Base-by-base conservation (phyloP, 2,797 vertebrate species). In the Diplodus puntazzo region DNA sequence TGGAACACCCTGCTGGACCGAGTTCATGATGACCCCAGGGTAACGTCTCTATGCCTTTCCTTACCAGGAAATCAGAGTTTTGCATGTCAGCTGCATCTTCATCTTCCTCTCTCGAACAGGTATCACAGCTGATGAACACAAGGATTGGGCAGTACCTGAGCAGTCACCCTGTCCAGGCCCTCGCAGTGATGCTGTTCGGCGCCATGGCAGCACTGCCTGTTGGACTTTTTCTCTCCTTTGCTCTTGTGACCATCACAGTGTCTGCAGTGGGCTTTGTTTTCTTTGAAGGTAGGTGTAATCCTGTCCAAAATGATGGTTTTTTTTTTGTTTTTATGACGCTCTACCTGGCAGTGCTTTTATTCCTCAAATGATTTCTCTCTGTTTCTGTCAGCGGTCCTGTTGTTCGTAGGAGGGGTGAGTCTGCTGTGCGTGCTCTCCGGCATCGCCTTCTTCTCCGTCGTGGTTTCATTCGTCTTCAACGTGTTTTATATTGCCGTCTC, bases 171-270 rank as follows among this genome's bases (percentile, higher is more conserved):
- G 55, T 86, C 75, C 3, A 88, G 0, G 90, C 90, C 8, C 79
- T 90, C 23, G 11, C 87, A 0, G 53, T 72, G 53, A 1, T 94
- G 54, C 6, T 92, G 59, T 93, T 94, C 61, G n/a, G 67, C 3
- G 50, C 23, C 68, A 76, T 87, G 82, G 80, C 89, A 20, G 80
- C 72, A 0, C 21, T 93, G 13, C 92, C 92, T 7, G 73, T 90
- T 2, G 92, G 88, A 8, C n/a, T 94, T 11, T 94, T 94, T 84
- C 62, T 92, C 39, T 39, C 54, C 10, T 94, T 92, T 54, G 86
- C 90, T 6, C 50, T 91, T 2, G 75, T 90, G 27, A 92, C 91
- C 42, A 1, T 64, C 8, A 10, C 78, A 1, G 76, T 92, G 59
- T 77, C 79, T 0, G 85, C 49, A 18, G 71, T 85, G 1, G 84